Evolutionary conservation across 2,797 vertebrate species (phyloP).

Genomic region (Siniperca undulata): DNA sequence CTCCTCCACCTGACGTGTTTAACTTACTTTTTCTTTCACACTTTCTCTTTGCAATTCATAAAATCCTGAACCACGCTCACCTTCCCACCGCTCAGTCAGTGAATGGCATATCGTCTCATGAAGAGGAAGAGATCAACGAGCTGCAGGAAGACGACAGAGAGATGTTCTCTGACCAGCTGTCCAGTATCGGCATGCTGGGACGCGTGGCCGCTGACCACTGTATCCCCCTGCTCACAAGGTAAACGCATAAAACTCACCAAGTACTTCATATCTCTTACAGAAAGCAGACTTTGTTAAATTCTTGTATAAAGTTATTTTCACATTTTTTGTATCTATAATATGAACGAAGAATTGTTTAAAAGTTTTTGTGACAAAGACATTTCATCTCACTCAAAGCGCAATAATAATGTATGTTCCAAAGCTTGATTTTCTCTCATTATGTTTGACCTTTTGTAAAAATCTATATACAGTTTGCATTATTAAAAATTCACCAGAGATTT

Average conservation of each 20-base stretch:
- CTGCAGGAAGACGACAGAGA: constrained; percentile 98
- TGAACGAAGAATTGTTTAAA: not conserved
- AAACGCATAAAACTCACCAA: constrained; percentile 1
- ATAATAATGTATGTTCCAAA: not conserved
- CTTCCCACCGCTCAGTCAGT: constrained; percentile 87
- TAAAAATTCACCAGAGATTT: not conserved
- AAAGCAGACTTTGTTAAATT: no score
- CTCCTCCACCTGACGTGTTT: no score
- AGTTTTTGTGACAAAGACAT: not conserved
- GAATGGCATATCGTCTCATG: constrained; percentile 94
- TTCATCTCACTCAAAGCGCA: not conserved
- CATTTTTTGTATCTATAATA: not conserved
- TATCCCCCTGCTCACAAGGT: constrained; percentile 97
- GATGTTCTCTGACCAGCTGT: constrained; percentile 97
- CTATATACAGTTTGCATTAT: no score
- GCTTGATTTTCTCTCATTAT: not conserved
- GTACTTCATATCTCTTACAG: not conserved
- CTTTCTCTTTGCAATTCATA: not conserved
- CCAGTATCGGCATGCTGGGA: constrained; percentile 97
- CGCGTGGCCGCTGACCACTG: constrained; percentile 97
- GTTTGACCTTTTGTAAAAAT: not conserved
- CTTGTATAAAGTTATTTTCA: not conserved
- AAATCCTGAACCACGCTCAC: constrained; percentile 31
- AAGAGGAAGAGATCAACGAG: constrained; percentile 98
- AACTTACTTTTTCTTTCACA: not conserved